phyloP scores from a whole-genome alignment of 2,888 invertebrate genomes.

The Lordiphosa fenestrarum region DNA sequence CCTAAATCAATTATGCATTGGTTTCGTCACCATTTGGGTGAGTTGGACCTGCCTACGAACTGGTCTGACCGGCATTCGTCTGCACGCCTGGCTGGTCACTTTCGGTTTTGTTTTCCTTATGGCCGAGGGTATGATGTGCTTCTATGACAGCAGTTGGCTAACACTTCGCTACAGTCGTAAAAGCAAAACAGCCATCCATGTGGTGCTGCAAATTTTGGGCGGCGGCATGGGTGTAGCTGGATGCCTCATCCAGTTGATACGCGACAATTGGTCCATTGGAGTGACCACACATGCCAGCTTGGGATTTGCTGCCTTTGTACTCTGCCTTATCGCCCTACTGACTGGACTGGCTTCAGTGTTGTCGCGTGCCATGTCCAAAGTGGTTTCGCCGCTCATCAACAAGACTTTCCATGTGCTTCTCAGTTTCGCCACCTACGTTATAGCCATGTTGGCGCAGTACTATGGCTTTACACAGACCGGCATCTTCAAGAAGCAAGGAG shows the following conservation, averaged over 20 bases:
- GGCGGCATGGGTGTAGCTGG: slow-evolving; percentile 71
- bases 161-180: slow-evolving; percentile 59
- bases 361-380: slow-evolving; percentile 42
- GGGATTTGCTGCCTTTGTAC: slow-evolving; percentile 70
- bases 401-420: slow-evolving; percentile 72
- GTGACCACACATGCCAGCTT: slow-evolving; percentile 51
- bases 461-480: slow-evolving; percentile 71
- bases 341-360: slow-evolving; percentile 65
- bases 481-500: slow-evolving; percentile 55
- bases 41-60: slow-evolving; percentile 67
- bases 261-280: slow-evolving; percentile 49
- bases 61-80: slow-evolving; percentile 52
- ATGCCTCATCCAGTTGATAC: slow-evolving; percentile 60
- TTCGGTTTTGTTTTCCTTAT: slow-evolving; percentile 74
- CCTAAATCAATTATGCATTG: slow-evolving; percentile 73
- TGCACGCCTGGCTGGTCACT: slow-evolving; percentile 74
- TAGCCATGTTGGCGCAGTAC: slow-evolving; percentile 70
- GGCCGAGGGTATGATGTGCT: slow-evolving; percentile 77
- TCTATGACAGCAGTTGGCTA: slow-evolving; percentile 69
- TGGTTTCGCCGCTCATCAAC: slow-evolving; percentile 64
- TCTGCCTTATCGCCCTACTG: slow-evolving; percentile 68
- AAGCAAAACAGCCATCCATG: slow-evolving; percentile 65
- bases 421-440: slow-evolving; percentile 65
- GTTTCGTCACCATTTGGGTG: slow-evolving; percentile 74
- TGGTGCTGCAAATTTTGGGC: slow-evolving; percentile 68